A percentile compares a stretch with the other conserved stretches of the same genome.
Conservation (phyloP, 2,797 vertebrate genomes). For the Esox masquinongy region DNA sequence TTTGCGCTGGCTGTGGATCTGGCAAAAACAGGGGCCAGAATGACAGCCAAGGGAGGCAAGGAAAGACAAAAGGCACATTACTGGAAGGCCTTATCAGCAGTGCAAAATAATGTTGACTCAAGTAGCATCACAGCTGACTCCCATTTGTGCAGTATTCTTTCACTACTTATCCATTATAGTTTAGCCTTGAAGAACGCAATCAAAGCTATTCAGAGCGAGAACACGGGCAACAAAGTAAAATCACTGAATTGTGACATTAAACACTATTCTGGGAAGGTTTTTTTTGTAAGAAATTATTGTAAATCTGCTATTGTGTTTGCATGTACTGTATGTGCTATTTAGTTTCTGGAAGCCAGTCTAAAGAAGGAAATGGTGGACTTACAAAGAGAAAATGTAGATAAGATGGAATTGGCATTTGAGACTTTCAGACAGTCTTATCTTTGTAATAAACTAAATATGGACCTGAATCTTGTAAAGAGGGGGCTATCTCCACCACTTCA, state of each 20-base stretch:
- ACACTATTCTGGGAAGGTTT: background rate
- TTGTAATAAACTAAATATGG: background rate
- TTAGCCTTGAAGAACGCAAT: background rate
- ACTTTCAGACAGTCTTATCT: background rate
- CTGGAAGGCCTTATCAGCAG: background rate
- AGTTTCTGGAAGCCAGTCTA: background rate
- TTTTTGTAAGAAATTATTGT: background rate
- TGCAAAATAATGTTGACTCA: background rate
- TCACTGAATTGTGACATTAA: background rate
- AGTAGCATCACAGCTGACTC: background rate
- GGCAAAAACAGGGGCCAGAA: background rate
- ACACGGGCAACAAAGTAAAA: background rate
- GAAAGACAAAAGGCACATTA: background rate
- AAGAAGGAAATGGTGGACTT: background rate
- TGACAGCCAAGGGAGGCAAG: background rate
- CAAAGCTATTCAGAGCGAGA: background rate
- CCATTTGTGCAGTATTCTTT: background rate
- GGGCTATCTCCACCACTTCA: too few species aligned
- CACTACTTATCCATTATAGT: background rate
- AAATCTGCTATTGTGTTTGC: background rate
- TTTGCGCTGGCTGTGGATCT: background rate
- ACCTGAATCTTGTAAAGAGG: too few species aligned
- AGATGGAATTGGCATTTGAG: background rate
- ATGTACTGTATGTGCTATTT: background rate
- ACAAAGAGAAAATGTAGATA: background rate